Evolutionary conservation across 2,888 invertebrate species (phyloP), one percentile per base, ranked within the genome.

Genomic region (Pollenia amentaria): DNA sequence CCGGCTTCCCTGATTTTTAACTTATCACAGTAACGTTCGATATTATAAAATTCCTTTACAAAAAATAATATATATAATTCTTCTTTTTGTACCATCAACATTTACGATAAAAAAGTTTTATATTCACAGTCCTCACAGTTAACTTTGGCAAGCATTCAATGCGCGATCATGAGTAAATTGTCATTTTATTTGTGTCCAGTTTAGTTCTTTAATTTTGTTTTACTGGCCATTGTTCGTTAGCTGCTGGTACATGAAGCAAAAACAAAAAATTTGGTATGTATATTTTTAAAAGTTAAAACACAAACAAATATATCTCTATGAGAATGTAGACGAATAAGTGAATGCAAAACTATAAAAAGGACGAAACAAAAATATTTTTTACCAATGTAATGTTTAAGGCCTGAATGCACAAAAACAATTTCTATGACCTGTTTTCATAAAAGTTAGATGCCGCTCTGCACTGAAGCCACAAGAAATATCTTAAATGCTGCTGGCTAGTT

Each of bases 391-490:
- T 70, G 84, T 75, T 79, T 72, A 64, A 60, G 55, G 79, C 79
- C 55, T 69, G 73, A 75, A 46, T 84, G 78, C 70, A 80, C 79
- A 80, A 70, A 76, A 80, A 75, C 69, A 75, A 84, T 84, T 79
- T 73, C 75, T 75, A 76, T 84, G 80, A 70, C 76, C 79, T 69
- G 77, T 75, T 75, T 84, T 76, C 55, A 57, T 21, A 55, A 62
- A 46, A 69, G 51, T 84, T 77, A 69, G 79, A 62, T 75, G 75
- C 12, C 55, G 72, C 44, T 69, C 3, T 64, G 62, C 12, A 40
- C 16, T 16, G n/a, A 46, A 48, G 60, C 64, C 72, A n/a, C 8
- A 44, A 42, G 62, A 64, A 72, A 12, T 51, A 42, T 48, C 55
- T 48, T 21, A 1, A 62, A 29, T 51, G 21, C 62, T 62, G 51